phyloP scores from a whole-genome alignment of 2,113 vertebrate genomes.

The Tragelaphus strepsiceros region DNA sequence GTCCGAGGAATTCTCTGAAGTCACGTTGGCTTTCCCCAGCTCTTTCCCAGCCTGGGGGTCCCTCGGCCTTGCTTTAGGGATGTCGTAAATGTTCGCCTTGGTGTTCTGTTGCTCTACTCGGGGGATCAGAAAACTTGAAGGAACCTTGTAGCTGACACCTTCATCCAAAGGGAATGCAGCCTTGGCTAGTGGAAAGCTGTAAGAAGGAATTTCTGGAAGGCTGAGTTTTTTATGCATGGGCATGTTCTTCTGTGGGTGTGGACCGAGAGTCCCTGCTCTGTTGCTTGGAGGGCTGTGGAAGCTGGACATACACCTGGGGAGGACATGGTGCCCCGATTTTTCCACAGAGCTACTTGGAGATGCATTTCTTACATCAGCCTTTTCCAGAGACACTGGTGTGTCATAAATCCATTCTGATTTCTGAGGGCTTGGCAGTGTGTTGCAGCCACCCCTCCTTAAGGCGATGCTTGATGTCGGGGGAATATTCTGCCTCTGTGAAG shows the following conservation, averaged over 20 bases:
- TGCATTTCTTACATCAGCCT: slow-evolving; percentile 37
- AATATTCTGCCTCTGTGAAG: slow-evolving; percentile 36
- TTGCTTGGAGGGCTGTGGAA: background rate
- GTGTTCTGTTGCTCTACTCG: slow-evolving; percentile 74
- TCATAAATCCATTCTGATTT: slow-evolving; percentile 91
- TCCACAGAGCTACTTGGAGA: slow-evolving; percentile 8
- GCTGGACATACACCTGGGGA: background rate
- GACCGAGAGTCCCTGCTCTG: background rate
- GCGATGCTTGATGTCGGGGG: slow-evolving; percentile 36
- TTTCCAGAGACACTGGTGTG: slow-evolving; percentile 81
- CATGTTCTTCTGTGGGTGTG: slow-evolving; percentile 23
- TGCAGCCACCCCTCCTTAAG: slow-evolving; percentile 69
- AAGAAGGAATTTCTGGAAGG: slow-evolving; percentile 47
- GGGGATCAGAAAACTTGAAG: slow-evolving; percentile 62
- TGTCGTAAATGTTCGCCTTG: slow-evolving; percentile 79
- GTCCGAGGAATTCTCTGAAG: background rate
- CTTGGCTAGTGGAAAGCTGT: slow-evolving; percentile 60
- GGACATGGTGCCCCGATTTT: slow-evolving; percentile 54
- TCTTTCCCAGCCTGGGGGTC: slow-evolving; percentile 30
- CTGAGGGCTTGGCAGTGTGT: slow-evolving; percentile 81
- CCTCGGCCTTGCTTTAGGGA: slow-evolving; percentile 65
- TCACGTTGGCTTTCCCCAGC: rapidly evolving
- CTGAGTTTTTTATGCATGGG: slow-evolving; percentile 52
- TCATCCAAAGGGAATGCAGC: slow-evolving; percentile 21
- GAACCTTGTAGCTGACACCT: slow-evolving; percentile 49